Evolutionary conservation across 1,140 invertebrate genomes (phyloP), one percentile per base, ranked within the genome.

Genomic region (Conopomorpha cramerella): DNA sequence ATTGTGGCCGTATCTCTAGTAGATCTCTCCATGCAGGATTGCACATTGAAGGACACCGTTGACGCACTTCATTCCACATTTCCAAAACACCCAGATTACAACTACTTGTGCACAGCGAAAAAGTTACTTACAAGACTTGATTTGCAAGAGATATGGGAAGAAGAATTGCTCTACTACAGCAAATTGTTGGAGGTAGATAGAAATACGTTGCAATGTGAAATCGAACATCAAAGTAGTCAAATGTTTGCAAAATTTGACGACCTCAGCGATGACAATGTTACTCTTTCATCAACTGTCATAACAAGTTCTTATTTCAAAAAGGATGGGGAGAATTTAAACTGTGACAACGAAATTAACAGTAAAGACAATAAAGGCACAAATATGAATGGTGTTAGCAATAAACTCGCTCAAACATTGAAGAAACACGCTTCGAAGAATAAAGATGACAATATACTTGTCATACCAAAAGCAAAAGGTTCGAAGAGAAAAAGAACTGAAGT

Each of bases 1-100:
- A 55, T 79, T 36, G 49, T 57, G 12, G 72, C 72, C n/a, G 57
- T 77, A 11, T 67, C 61, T 2, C 51, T 79, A 2, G 61, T 78
- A 26, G 77, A 79, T 40, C 38, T 79, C 16, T 79, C 77, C 4
- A 77, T 78, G 77, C 72, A 73, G 45, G 74, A 74, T 36, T 76
- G 71, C 30, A 70, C 67, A 8, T 37, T 76, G 6, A 45, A 60
- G 10, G 72, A 73, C 28, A 74, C 72, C 14, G 59, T 55, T 2
- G 61, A 71, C 31, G 77, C 70, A 2, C 46, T 79, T 31, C 77
- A 79, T 47, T 71, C 72, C 12, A 73, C 61, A 29, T 68, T 76
- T 32, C 47, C 49, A 14, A 59, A 62, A 31, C 63, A 64, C 39
- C 71, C 77, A 15, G 73, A 79, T 39, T 74, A 59, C 32, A 56